Base-by-base conservation (phyloP, 2,797 vertebrate genomes). In the Pseudotriccus pelzelni region DNA sequence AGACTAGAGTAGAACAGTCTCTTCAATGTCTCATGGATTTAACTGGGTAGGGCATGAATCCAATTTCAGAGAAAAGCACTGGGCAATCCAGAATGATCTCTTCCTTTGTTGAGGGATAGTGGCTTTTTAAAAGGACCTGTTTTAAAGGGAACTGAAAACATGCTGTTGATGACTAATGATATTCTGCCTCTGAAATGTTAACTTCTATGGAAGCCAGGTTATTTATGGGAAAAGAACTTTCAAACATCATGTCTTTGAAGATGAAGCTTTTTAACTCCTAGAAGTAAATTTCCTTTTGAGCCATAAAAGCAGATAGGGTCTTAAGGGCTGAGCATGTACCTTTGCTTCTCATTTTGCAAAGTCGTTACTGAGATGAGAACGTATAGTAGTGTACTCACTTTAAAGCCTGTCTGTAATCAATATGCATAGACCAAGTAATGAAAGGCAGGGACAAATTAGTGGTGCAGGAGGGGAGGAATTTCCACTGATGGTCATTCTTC, bases 121-220 rank as follows among this genome's bases (percentile, higher is more conserved):
- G 44, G 6, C 41, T 90, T 79, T 84, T 83, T 23, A 20, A 46
- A 87, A 84, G 60, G 59, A 32, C 7, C 32, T 64, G 1, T 21
- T 91, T 91, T 43, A 50, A 91, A 72, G 62, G 64, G 28, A 64
- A 13, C 16, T 69, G 62, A 91, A 87, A 89, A 47, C 18, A 53
- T 41, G 41, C 30, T 78, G 58, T 55, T 82, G 28, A 60, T 66
- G 46, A 41, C 55, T 83, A 81, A 93, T 85, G 86, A 66, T 39
- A 37, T 76, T 84, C 58, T 66, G 62, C 86, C 69, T 90, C 50
- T 89, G 70, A 96, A 90, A 87, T 92, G 43, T 22, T 94, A 81
- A 72, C 55, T 85, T 75, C 44, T 70, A 8, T 76, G 63, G 28
- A 90, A 96, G 83, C 19, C 39, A 83, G 22, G 49, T 77, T 89